A percentile compares a stretch with the other conserved stretches of the same genome.
These are phyloP conservation scores for Drosophila borborema DNA, from an alignment of 2,888 invertebrate species.

Conservation along the genomic window DNA sequence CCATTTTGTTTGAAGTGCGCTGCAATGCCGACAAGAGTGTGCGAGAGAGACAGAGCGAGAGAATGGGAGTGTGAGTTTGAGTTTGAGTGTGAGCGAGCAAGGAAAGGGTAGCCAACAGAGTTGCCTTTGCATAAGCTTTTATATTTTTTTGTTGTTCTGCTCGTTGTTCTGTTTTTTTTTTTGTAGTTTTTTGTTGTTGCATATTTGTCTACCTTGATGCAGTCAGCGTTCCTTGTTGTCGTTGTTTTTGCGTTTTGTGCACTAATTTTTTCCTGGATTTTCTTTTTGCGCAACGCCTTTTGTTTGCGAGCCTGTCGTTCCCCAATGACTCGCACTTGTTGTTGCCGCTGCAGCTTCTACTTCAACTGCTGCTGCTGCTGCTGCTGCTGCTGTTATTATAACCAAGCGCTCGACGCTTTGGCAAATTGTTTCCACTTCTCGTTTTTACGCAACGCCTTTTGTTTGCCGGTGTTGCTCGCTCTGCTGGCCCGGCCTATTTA, in stretches of 20 bases:
- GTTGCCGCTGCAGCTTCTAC: slow-evolving; percentile 21
- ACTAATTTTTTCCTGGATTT: slow-evolving; percentile 58
- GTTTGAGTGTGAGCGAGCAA: not conserved
- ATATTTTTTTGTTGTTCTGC: slow-evolving; percentile 16
- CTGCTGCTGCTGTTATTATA: slow-evolving; percentile 69
- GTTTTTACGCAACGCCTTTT: slow-evolving; percentile 55
- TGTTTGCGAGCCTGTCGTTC: slow-evolving; percentile 65
- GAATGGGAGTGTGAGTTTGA: not conserved
- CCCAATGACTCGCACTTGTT: slow-evolving; percentile 50
- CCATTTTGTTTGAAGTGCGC: slow-evolving; percentile 77
- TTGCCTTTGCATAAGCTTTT: slow-evolving; percentile 44
- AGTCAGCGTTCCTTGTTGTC: slow-evolving; percentile 41
- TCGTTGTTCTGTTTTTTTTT: slow-evolving; percentile 22
- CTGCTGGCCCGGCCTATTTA: slow-evolving; percentile 48
- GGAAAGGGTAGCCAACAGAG: slow-evolving; percentile 12
- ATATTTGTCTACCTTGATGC: slow-evolving; percentile 71
- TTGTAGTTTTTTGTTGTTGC: slow-evolving; percentile 32
- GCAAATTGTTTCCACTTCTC: slow-evolving; percentile 78
- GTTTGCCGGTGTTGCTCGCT: slow-evolving; percentile 32
- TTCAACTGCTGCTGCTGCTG: slow-evolving; percentile 23
- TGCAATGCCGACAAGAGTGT: slow-evolving; percentile 36
- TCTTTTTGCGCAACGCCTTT: slow-evolving; percentile 51
- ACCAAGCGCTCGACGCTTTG: slow-evolving; percentile 75
- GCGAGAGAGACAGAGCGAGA: not conserved
- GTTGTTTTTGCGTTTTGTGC: slow-evolving; percentile 48